Evolutionary conservation across 1,140 invertebrate species (phyloP).

Genomic region (Cataglyphis hispanica): DNA sequence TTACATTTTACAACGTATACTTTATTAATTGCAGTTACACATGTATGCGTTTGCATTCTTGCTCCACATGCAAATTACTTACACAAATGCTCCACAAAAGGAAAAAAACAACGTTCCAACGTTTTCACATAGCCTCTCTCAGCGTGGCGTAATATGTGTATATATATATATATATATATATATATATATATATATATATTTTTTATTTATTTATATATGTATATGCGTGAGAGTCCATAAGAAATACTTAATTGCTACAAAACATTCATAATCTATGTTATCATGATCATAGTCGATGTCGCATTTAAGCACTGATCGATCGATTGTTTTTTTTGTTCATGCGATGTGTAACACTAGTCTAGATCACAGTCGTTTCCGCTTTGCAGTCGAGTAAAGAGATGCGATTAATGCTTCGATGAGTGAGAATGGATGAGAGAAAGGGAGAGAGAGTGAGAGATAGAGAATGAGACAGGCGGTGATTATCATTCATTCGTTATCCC

Average conservation of each 20-base stretch:
- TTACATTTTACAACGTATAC: conserved; percentile 62
- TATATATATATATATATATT: conserved; percentile 35
- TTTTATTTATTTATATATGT: conserved; percentile 28
- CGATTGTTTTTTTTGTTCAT: conserved; percentile 41
- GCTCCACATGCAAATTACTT: conserved; percentile 62
- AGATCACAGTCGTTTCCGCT: conserved; percentile 70
- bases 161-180: conserved; percentile 20
- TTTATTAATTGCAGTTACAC: conserved; percentile 67
- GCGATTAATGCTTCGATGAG: conserved; percentile 46
- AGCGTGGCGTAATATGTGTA: conserved; percentile 37
- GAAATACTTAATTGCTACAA: conserved; percentile 58
- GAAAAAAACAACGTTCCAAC: conserved; percentile 17
- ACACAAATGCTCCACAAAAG: conserved; percentile 62
- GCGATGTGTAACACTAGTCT: conserved; percentile 64
- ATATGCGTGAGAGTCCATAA: conserved; percentile 62
- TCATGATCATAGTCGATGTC: conserved; percentile 57
- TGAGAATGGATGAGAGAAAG: conserved; percentile 28
- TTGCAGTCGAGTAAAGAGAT: conserved; percentile 66
- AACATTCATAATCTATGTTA: conserved; percentile 60
- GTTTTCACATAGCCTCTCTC: conserved; percentile 55
- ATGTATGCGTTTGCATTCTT: conserved; percentile 57
- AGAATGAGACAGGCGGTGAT: conserved; percentile 26
- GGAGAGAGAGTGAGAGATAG: conserved; percentile 4
- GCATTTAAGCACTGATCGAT: conserved; percentile 57
- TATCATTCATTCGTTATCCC: conserved; percentile 26